A percentile compares a stretch with the other conserved stretches of the same genome.
Conservation (phyloP, 2,888 invertebrate species). For the Nezara viridula region DNA sequence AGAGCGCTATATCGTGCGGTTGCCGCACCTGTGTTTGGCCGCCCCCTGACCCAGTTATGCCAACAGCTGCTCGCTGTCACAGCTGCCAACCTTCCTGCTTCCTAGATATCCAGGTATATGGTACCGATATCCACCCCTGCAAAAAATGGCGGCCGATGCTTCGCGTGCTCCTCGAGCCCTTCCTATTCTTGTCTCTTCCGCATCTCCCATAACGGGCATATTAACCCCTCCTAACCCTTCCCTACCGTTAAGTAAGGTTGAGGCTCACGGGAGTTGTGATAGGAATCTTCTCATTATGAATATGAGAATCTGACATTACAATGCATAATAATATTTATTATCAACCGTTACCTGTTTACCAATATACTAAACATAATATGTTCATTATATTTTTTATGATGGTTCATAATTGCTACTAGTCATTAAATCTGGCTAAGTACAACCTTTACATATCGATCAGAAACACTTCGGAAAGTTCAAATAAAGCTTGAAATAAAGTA, state of each 20-base stretch:
- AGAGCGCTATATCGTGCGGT: conserved; percentile 49
- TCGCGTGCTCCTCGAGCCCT: conserved; percentile 32
- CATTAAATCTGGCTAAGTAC: no score
- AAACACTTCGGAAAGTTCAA: no score
- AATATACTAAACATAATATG: neutral
- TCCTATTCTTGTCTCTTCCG: conserved; percentile 51
- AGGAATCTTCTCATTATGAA: neutral
- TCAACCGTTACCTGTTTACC: neutral
- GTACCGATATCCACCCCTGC: conserved; percentile 40
- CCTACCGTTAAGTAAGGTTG: conserved; percentile 7
- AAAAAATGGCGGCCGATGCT: conserved; percentile 33
- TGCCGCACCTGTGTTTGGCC: conserved; percentile 57
- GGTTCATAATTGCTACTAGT: no score
- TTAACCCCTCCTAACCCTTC: conserved; percentile 46
- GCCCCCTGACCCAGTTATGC: conserved; percentile 56
- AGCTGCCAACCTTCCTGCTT: conserved; percentile 51
- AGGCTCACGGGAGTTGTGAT: neutral
- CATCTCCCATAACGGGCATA: conserved; percentile 46
- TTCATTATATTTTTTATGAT: no score
- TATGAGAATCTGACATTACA: neutral
- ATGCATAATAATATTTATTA: neutral
- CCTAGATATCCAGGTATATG: conserved; percentile 30
- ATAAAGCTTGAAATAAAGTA: no score
- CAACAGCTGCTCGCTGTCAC: conserved; percentile 42
- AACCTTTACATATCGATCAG: no score